Evolutionary conservation across 2,797 vertebrate species (phyloP).

Genomic region (Prunella strophiata): DNA sequence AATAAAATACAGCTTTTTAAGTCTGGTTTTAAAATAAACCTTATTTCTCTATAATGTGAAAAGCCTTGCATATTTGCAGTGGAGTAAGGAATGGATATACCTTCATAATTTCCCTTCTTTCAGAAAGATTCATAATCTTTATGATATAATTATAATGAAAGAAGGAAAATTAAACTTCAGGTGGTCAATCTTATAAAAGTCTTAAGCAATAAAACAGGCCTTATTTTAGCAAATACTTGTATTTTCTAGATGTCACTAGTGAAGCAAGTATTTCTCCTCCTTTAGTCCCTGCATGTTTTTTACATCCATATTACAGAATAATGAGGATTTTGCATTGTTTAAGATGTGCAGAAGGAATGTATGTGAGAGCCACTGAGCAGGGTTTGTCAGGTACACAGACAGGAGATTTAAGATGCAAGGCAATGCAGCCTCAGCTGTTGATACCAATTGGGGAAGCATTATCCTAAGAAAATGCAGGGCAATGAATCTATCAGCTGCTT

Average conservation of each 20-base stretch:
- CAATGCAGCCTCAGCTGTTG: rapidly evolving
- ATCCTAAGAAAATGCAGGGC: background rate
- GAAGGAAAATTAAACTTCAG: constrained; percentile 26
- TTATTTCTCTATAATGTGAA: constrained; percentile 26
- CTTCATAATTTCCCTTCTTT: background rate
- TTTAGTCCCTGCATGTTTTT: background rate
- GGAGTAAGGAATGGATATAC: background rate
- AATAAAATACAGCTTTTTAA: constrained; percentile 52
- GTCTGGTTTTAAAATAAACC: constrained; percentile 35
- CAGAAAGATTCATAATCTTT: background rate
- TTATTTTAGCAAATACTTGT: background rate
- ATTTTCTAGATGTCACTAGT: background rate
- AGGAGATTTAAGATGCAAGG: background rate
- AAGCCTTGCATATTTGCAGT: constrained; percentile 5
- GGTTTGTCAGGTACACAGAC: background rate
- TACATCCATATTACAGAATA: background rate
- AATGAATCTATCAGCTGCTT: constrained; percentile 30
- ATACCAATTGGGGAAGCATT: background rate
- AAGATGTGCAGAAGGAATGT: background rate
- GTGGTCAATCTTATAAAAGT: background rate
- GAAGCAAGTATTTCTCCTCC: background rate
- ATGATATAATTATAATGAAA: background rate
- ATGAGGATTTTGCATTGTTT: background rate
- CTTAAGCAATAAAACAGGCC: background rate
- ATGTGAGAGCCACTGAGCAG: background rate